Percentiles rank a stretch among this genome's conserved stretches.
phyloP scores from a whole-genome alignment of 1,140 invertebrate species.

The Drosophila saltans region DNA sequence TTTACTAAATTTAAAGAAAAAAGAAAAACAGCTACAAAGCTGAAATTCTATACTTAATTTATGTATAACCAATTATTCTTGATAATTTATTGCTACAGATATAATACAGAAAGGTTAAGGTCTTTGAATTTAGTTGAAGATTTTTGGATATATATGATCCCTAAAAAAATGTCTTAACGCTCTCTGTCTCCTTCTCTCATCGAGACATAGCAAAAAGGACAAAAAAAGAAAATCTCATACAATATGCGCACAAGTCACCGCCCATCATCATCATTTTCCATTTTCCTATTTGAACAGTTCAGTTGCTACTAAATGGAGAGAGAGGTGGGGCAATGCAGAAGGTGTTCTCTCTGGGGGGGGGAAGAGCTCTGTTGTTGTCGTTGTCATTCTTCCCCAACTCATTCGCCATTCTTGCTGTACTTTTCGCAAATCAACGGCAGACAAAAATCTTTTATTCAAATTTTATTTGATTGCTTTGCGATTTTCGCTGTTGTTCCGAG shows the following conservation, averaged over 20 bases:
- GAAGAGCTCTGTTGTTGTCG: conserved; percentile 12
- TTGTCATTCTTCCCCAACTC: background rate
- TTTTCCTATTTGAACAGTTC: conserved; percentile 15
- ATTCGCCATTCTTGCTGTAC: conserved; percentile 42
- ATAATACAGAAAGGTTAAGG: background rate
- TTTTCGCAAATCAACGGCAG: conserved; percentile 79
- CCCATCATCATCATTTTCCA: conserved; percentile 63
- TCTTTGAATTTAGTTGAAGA: background rate
- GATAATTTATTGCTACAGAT: too few relatives aligned
- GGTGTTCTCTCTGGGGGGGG: background rate
- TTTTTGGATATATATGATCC: background rate
- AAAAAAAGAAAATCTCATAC: conserved; percentile 8
- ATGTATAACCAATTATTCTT: too few relatives aligned
- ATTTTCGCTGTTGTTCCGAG: conserved; percentile 67
- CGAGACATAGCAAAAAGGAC: background rate
- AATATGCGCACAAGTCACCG: conserved; percentile 70
- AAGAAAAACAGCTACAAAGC: too few relatives aligned
- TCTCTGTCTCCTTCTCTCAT: background rate
- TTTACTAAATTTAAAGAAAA: too few relatives aligned
- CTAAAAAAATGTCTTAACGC: background rate
- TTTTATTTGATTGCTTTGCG: conserved; percentile 82
- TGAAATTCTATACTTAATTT: too few relatives aligned
- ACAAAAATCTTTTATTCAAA: conserved; percentile 82
- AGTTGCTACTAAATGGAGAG: background rate
- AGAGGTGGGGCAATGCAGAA: background rate